Conservation (phyloP, 2,888 invertebrate species). For the Choreutis nemorana region DNA sequence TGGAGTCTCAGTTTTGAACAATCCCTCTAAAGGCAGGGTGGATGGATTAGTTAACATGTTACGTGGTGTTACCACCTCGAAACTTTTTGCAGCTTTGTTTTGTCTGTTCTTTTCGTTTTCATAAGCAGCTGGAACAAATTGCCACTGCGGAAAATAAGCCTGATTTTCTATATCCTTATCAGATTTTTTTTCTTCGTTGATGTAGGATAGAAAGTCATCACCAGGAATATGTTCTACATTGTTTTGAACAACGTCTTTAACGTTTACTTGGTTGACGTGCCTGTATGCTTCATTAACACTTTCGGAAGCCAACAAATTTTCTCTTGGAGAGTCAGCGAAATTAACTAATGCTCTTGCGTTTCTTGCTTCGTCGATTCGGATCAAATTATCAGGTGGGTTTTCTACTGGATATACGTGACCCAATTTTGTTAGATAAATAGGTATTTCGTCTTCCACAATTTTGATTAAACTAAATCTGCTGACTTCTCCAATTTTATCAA, state of each 20-base stretch:
- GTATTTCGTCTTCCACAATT: slow-evolving; percentile 69
- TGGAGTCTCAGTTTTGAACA: slow-evolving; percentile 68
- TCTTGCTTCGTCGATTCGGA: slow-evolving; percentile 57
- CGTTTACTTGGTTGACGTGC: slow-evolving; percentile 31
- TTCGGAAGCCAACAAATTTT: slow-evolving; percentile 56
- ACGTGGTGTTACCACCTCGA: slow-evolving; percentile 46
- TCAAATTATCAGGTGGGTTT: slow-evolving; percentile 53
- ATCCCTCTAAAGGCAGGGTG: slow-evolving; percentile 72
- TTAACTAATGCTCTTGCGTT: slow-evolving; percentile 51
- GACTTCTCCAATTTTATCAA: slow-evolving; percentile 75
- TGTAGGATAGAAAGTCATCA: slow-evolving; percentile 44
- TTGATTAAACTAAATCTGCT: slow-evolving; percentile 74
- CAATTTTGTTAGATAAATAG: slow-evolving; percentile 54
- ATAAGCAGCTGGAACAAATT: slow-evolving; percentile 57
- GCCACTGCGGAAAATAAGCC: slow-evolving; percentile 32
- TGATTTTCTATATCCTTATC: slow-evolving; percentile 26
- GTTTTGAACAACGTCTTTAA: slow-evolving; percentile 15
- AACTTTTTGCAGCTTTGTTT: slow-evolving; percentile 29
- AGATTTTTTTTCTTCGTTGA: slow-evolving; percentile 43
- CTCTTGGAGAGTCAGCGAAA: slow-evolving; percentile 41
- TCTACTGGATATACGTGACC: slow-evolving; percentile 58
- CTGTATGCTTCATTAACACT: slow-evolving; percentile 58
- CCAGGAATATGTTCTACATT: slow-evolving; percentile 28
- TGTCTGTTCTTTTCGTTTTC: slow-evolving; percentile 38
- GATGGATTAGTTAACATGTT: slow-evolving; percentile 63